Conservation (phyloP, 2,113 vertebrate species). For the Gallinago media region DNA sequence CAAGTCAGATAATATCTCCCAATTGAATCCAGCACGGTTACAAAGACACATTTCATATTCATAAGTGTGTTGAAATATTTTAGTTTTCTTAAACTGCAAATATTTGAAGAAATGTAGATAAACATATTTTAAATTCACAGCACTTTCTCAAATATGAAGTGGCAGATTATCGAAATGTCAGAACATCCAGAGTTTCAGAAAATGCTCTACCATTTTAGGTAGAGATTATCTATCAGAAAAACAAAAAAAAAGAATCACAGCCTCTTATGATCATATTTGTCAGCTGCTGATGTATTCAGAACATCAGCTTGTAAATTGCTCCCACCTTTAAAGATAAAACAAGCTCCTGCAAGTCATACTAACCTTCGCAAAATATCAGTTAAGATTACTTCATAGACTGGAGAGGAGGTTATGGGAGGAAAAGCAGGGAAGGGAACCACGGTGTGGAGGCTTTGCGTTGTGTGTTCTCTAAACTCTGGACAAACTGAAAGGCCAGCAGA, state of each 20-base stretch:
- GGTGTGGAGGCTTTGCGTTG: not conserved
- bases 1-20: conserved; percentile 7
- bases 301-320: conserved; percentile 5
- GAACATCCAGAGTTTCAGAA: conserved; percentile 55
- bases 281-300: conserved; percentile 23
- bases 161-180: conserved; percentile 65
- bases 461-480: not conserved
- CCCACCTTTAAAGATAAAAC: not conserved
- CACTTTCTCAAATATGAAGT: conserved; percentile 50
- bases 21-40: conserved; percentile 41
- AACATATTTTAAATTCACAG: conserved; percentile 70
- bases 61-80: conserved; percentile 53
- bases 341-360: not conserved
- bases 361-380: not conserved
- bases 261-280: not conserved
- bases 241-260: not conserved
- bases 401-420: not conserved
- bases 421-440: not conserved
- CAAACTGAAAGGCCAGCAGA: not conserved
- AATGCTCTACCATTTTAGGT: conserved; percentile 9
- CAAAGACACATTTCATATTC: conserved; percentile 51
- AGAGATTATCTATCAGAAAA: conserved; percentile 46
- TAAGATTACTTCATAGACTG: not conserved
- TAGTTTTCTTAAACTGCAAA: conserved; percentile 61
- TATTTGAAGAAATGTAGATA: conserved; percentile 62